Percentiles rank a stretch among this genome's conserved stretches.
Evolutionary conservation across 2,797 vertebrate species (phyloP).

Genomic region (Lerista edwardsae): DNA sequence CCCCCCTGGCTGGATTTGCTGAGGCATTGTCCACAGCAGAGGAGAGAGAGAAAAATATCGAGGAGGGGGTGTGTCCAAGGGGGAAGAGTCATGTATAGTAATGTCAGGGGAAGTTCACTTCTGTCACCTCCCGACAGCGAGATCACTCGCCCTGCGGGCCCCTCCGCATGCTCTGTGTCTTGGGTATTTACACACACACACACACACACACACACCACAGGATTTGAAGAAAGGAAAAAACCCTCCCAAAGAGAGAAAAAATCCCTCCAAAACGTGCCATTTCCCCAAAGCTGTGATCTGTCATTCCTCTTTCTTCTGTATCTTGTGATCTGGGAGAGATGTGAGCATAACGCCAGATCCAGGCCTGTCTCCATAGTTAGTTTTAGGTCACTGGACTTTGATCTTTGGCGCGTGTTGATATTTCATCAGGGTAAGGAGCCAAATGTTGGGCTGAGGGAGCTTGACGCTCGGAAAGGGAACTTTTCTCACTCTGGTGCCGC

Average conservation of each 20-base stretch:
- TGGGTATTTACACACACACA: slow-evolving; percentile 5
- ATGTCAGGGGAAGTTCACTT: slow-evolving; percentile 82
- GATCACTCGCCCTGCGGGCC: slow-evolving; percentile 25
- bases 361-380: slow-evolving; percentile 60
- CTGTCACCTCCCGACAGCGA: slow-evolving; percentile 75
- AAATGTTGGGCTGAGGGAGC: slow-evolving; percentile 7
- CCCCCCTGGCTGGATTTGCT: slow-evolving; percentile 75
- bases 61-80: background rate
- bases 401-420: slow-evolving; percentile 39
- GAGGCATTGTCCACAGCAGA: slow-evolving; percentile 77
- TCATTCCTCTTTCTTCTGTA: slow-evolving; percentile 41
- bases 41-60: background rate
- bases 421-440: slow-evolving; percentile 11
- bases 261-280: background rate
- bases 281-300: slow-evolving; percentile 44
- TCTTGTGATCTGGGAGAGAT: slow-evolving; percentile 12
- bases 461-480: slow-evolving; percentile 51
- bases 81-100: slow-evolving; percentile 73
- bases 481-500: slow-evolving; percentile 50
- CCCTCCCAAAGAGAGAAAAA: too few relatives aligned
- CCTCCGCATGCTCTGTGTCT: slow-evolving; percentile 2
- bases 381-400: slow-evolving; percentile 71
- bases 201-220: background rate
- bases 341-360: slow-evolving; percentile 54
- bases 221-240: too few relatives aligned